Evolutionary conservation across 1,140 invertebrate genomes (phyloP).

Genomic region (Bacillus rossius): DNA sequence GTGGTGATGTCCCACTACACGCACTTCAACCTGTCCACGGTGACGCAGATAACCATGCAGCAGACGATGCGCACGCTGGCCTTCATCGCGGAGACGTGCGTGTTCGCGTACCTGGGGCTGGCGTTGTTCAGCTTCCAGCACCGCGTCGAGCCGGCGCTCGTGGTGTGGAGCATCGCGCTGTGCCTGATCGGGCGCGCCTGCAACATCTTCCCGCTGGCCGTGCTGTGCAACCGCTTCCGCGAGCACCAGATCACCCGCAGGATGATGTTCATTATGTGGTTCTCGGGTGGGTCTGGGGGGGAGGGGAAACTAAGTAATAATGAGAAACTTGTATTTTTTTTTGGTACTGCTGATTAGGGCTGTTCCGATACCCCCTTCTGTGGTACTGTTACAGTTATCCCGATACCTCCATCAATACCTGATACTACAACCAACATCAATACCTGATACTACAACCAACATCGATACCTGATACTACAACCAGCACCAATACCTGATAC

Average conservation of each 20-base stretch:
- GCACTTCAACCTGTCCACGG: conserved; percentile 96
- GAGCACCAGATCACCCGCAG: conserved; percentile 97
- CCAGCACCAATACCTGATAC: too few species aligned
- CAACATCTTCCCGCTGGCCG: conserved; percentile 94
- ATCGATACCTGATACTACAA: too few species aligned
- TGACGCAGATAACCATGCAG: conserved; percentile 99
- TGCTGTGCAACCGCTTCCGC: conserved; percentile 91
- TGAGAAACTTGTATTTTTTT: neutral
- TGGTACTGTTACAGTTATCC: too few species aligned
- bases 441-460: too few species aligned
- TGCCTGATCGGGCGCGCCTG: conserved; percentile 90
- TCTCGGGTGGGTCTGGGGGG: conserved; percentile 78
- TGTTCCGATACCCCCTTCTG: too few species aligned
- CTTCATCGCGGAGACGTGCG: conserved; percentile 97
- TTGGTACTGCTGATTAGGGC: too few species aligned
- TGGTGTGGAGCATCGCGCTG: conserved; percentile 91
- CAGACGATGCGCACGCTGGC: conserved; percentile 97
- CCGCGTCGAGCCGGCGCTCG: conserved; percentile 49
- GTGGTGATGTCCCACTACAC: conserved; percentile 99
- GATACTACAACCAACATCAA: too few species aligned
- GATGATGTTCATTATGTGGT: conserved; percentile 99
- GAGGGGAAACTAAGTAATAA: neutral
- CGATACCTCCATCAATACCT: too few species aligned
- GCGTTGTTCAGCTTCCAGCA: conserved; percentile 69
- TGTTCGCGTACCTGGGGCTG: conserved; percentile 97